These are phyloP conservation scores for Apotomis capreana DNA, from an alignment of 2,888 invertebrate species.

Conservation along the genomic window DNA sequence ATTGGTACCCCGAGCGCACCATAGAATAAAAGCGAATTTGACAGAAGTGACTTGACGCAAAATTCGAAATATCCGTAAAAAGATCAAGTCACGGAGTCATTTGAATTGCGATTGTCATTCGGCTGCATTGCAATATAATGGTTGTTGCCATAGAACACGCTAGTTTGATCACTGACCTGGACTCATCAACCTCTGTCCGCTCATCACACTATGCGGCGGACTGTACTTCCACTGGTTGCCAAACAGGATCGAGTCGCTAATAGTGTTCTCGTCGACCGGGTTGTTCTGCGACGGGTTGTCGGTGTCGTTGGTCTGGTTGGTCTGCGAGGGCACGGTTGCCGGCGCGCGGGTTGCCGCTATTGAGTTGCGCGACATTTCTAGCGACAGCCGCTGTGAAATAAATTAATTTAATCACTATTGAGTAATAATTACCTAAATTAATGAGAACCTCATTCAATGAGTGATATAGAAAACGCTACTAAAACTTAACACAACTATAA, in stretches of 20 bases:
- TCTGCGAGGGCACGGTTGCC: conserved; percentile 49
- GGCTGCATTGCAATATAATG: too few relatives aligned
- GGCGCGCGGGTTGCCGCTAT: conserved; percentile 79
- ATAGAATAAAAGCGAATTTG: too few relatives aligned
- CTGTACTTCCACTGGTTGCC: conserved; percentile 68
- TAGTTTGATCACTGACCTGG: conserved; percentile 54
- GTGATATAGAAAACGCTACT: too few relatives aligned
- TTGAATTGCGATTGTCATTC: conserved; percentile 51
- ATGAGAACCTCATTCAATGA: too few relatives aligned
- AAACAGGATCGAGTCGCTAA: conserved; percentile 61
- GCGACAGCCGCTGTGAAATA: conserved; percentile 82
- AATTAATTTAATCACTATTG: background rate
- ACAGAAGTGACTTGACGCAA: too few relatives aligned
- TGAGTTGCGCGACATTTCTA: conserved; percentile 87
- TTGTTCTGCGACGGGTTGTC: conserved; percentile 73
- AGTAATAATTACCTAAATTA: too few relatives aligned
- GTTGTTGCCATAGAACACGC: too few relatives aligned
- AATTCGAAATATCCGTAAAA: too few relatives aligned
- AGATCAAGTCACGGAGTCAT: too few relatives aligned
- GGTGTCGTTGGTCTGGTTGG: conserved; percentile 44
- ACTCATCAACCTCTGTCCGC: conserved; percentile 38
- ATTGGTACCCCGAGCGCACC: too few relatives aligned
- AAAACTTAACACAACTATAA: too few relatives aligned
- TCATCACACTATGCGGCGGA: conserved; percentile 43
- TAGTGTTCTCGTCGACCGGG: conserved; percentile 68